These are phyloP conservation scores for Chinchilla lanigera DNA, from an alignment of 2,113 vertebrate genomes.

Conservation along the genomic window DNA sequence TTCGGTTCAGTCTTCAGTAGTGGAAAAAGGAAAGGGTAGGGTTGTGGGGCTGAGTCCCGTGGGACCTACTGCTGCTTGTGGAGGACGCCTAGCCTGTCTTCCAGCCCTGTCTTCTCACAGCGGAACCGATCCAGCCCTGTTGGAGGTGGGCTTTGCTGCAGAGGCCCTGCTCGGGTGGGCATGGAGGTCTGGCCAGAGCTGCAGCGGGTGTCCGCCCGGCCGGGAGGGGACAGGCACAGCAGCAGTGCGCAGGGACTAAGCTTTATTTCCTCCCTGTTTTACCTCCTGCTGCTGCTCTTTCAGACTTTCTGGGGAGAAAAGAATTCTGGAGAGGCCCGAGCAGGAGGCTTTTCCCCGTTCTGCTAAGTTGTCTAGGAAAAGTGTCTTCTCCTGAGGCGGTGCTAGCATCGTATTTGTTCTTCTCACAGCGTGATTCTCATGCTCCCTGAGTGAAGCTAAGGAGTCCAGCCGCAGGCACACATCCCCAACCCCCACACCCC, in stretches of 20 bases:
- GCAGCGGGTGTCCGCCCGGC: neutral
- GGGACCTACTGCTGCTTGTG: neutral
- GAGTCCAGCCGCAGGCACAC: neutral
- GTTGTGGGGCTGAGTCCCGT: neutral
- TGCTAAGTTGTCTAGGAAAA: conserved; percentile 26
- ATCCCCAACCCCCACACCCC: no score
- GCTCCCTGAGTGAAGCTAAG: neutral
- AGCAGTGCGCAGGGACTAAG: neutral
- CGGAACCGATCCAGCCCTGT: neutral
- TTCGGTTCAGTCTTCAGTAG: neutral
- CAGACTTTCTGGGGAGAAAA: neutral
- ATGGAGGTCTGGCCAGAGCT: neutral
- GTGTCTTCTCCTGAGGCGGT: neutral
- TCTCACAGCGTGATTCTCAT: neutral
- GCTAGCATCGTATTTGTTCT: neutral
- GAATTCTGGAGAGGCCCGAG: neutral
- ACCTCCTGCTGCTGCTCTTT: neutral
- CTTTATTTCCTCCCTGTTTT: neutral
- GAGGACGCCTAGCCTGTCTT: neutral
- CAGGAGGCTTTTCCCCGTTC: neutral
- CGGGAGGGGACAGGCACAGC: neutral
- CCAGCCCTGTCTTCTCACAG: neutral
- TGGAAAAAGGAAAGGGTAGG: neutral
- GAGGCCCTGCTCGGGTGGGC: neutral
- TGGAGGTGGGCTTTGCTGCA: neutral